phyloP scores from a whole-genome alignment of 2,797 vertebrate genomes.

The Pteropus rufus region DNA sequence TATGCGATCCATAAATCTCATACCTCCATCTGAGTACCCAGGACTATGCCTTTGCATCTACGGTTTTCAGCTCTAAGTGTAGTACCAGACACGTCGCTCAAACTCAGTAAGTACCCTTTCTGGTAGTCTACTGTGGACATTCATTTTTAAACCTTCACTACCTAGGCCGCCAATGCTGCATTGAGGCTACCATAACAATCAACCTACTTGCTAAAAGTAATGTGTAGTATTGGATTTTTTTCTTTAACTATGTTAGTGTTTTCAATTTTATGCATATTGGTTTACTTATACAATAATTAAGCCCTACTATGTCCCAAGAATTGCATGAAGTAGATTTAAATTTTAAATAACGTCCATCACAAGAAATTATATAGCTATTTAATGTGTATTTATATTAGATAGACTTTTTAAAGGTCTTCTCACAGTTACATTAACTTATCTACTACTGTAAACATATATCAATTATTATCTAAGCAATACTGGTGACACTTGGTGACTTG shows the following conservation, averaged over 20 bases:
- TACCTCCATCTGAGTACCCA: not conserved
- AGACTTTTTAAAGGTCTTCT: not conserved
- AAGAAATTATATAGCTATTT: not conserved
- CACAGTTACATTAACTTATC: not conserved
- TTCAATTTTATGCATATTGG: not conserved
- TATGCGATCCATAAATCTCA: not conserved
- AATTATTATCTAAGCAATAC: not conserved
- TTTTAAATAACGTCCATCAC: not conserved
- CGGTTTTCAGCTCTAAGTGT: not conserved
- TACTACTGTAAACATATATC: not conserved
- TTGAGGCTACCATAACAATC: not conserved
- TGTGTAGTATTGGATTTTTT: not conserved
- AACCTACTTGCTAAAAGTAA: not conserved
- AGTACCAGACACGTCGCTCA: not conserved
- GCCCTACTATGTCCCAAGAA: not conserved
- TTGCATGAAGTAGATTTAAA: not conserved
- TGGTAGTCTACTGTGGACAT: not conserved
- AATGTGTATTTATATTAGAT: not conserved
- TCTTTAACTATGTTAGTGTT: not conserved
- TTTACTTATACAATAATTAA: not conserved
- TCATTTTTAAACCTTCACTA: not conserved
- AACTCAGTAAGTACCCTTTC: not conserved
- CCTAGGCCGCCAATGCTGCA: not conserved
- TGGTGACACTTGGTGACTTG: not conserved
- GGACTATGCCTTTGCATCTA: not conserved